Percentiles rank a stretch among this genome's conserved stretches.
Evolutionary conservation across 2,888 invertebrate species (phyloP).

Genomic region (Cryptosula pallasiana): DNA sequence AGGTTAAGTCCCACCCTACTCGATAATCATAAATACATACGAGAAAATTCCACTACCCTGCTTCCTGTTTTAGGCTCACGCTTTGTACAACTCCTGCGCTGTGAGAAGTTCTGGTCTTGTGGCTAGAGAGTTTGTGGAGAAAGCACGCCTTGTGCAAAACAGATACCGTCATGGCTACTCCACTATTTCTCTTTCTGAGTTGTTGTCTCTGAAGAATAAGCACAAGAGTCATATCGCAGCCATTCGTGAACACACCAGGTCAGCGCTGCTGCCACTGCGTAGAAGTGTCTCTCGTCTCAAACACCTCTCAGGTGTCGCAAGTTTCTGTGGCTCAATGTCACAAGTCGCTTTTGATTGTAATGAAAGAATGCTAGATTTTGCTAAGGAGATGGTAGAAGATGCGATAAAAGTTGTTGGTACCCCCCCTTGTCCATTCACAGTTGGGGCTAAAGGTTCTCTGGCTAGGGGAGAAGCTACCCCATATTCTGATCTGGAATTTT

Average conservation of each 20-base stretch:
- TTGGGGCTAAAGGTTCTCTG: background rate
- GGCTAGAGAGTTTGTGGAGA: background rate
- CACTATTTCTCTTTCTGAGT: background rate
- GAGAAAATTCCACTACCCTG: no score
- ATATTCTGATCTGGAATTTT: constrained; percentile 6
- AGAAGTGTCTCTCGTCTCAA: background rate
- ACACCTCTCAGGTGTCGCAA: no score
- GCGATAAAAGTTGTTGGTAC: background rate
- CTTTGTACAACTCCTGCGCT: background rate
- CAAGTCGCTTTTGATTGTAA: background rate
- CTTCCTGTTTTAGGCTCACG: background rate
- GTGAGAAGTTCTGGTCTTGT: background rate
- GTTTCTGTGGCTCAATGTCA: background rate
- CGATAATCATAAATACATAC: no score
- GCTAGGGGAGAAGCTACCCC: constrained; percentile 18
- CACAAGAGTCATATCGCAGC: background rate
- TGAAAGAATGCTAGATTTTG: constrained; percentile 1
- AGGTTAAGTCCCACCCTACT: no score
- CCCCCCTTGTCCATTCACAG: background rate
- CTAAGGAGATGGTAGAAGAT: background rate
- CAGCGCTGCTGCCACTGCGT: background rate
- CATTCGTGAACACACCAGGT: background rate
- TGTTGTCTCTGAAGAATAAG: background rate
- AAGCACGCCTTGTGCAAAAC: background rate
- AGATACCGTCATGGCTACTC: background rate